These are phyloP conservation scores for Sebastes dallii DNA, from an alignment of 2,797 vertebrate species.

Conservation along the genomic window DNA sequence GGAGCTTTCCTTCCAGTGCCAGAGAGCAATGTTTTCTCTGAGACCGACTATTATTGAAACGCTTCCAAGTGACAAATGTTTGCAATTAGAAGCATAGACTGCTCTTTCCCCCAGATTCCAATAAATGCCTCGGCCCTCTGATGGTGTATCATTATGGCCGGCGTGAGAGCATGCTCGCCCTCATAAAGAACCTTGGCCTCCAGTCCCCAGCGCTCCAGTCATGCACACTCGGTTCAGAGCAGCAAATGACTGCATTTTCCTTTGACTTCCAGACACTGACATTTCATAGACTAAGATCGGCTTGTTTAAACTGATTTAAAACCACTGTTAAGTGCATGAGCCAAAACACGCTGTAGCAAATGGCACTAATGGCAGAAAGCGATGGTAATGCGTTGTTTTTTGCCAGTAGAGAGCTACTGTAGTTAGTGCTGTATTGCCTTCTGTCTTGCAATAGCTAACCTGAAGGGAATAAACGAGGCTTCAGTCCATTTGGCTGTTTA, in stretches of 20 bases:
- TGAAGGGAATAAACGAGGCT: conserved; percentile 15
- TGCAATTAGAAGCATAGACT: conserved; percentile 54
- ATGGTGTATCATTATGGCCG: conserved; percentile 53
- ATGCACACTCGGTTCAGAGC: conserved; percentile 12
- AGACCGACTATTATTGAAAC: conserved; percentile 44
- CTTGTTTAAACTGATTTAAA: conserved; percentile 7
- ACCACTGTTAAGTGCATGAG: not conserved
- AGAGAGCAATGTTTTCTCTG: conserved; percentile 20
- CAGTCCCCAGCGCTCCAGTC: conserved; percentile 21
- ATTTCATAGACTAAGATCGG: not conserved
- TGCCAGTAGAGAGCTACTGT: not conserved
- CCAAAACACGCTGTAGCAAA: not conserved
- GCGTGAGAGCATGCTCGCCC: conserved; percentile 3
- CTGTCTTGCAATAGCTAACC: not conserved
- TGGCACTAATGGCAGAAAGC: conserved; percentile 1
- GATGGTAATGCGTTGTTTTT: not conserved
- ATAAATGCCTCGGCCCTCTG: conserved; percentile 36
- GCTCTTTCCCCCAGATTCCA: conserved; percentile 44
- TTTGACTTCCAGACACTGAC: not conserved
- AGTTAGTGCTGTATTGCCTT: not conserved
- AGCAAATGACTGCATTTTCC: conserved; percentile 24
- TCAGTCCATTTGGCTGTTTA: conserved; percentile 24
- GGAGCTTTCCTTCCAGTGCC: not conserved
- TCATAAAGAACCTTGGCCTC: conserved; percentile 52
- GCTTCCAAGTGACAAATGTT: conserved; percentile 62